Conservation (phyloP, 2,797 vertebrate genomes). For the Merluccius polli region DNA sequence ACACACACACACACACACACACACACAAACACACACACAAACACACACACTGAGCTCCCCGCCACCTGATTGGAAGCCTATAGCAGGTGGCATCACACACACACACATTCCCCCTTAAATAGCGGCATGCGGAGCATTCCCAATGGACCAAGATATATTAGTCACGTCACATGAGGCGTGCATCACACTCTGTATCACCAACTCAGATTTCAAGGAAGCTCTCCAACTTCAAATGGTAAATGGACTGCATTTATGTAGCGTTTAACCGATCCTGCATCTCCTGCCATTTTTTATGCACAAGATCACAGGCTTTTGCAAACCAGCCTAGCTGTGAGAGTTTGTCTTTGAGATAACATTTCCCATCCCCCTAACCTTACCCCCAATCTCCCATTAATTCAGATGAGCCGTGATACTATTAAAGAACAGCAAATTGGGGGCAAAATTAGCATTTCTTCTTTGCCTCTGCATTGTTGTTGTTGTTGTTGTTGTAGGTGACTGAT, state of each 20-base stretch:
- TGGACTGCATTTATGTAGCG: too few relatives aligned
- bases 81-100: too few relatives aligned
- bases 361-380: not conserved
- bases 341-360: not conserved
- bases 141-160: not conserved
- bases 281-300: too few relatives aligned
- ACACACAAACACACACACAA: not conserved
- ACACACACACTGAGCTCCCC: too few relatives aligned
- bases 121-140: not conserved
- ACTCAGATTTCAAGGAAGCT: not conserved
- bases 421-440: constrained; percentile 5
- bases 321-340: not conserved
- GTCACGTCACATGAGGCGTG: too few relatives aligned
- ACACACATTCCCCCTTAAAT: not conserved
- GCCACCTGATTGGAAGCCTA: too few relatives aligned
- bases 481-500: constrained; percentile 41
- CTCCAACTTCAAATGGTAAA: not conserved
- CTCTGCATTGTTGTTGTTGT: constrained; percentile 3
- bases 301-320: not conserved
- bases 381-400: constrained; percentile 11
- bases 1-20: not conserved
- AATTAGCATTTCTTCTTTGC: constrained; percentile 28
- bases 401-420: constrained; percentile 8
- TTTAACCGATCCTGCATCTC: too few relatives aligned
- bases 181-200: too few relatives aligned